These are phyloP conservation scores for Scleropages formosus DNA, from an alignment of 2,797 vertebrate species.

Conservation along the genomic window DNA sequence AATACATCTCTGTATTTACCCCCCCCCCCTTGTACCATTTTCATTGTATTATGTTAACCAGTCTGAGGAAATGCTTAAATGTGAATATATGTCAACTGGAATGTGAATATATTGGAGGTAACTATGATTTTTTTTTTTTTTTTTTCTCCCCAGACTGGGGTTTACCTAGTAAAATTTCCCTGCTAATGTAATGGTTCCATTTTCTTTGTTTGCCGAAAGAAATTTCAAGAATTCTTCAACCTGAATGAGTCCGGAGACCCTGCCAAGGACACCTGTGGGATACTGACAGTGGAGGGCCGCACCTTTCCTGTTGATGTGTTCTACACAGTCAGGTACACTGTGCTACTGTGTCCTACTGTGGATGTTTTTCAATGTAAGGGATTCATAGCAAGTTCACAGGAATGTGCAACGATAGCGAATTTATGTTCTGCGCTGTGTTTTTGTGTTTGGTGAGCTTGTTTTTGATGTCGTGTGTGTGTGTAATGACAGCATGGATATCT, in stretches of 20 bases:
- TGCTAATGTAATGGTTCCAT: too few relatives aligned
- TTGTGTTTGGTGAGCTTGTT: neutral
- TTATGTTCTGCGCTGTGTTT: too few relatives aligned
- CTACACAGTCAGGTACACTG: slow-evolving; percentile 88
- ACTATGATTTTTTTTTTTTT: too few relatives aligned
- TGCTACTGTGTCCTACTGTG: neutral
- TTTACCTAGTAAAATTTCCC: too few relatives aligned
- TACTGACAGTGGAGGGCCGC: slow-evolving; percentile 90
- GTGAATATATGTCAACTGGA: too few relatives aligned
- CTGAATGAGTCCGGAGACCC: slow-evolving; percentile 87
- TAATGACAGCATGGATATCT: neutral
- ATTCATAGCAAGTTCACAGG: neutral
- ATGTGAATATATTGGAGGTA: too few relatives aligned
- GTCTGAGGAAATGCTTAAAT: too few relatives aligned
- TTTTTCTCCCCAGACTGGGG: too few relatives aligned
- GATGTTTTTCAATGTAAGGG: neutral
- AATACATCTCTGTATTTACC: too few relatives aligned
- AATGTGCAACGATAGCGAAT: too few relatives aligned
- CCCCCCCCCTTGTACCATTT: too few relatives aligned
- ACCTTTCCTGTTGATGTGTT: slow-evolving; percentile 94
- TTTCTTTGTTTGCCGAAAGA: slow-evolving; percentile 64
- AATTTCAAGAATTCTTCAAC: slow-evolving; percentile 98
- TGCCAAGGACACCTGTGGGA: slow-evolving; percentile 90
- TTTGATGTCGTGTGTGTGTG: neutral
- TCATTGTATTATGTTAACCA: too few relatives aligned